Base-by-base conservation (phyloP, 23 tunicate genomes). In the Styela plicata region DNA sequence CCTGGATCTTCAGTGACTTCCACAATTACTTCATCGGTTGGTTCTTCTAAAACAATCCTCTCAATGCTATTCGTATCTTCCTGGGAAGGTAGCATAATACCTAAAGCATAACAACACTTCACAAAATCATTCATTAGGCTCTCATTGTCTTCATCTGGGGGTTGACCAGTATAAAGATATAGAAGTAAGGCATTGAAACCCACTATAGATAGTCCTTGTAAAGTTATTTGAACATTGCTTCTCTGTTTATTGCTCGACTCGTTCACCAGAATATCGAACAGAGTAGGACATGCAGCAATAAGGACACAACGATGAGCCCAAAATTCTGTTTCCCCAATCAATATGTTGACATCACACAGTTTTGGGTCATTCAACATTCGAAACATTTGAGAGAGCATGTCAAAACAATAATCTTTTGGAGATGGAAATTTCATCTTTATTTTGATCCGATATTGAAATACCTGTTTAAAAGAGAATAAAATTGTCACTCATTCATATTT, bases 281-380 rank as follows among this genome's bases (percentile, higher is more conserved):
- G 85, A 63, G 81, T 83, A 2, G 97, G 97, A 52, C 90, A 86
- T 29, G 97, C 82, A 29, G 97, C 97, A 21, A 87, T 90, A n/a
- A 91, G 34, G 1, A 91, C 78, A 74, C 97, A 91, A 36, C 79
- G 36, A 63, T 91, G 97, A 10, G 82, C 78, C 63, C 78, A 66
- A 73, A 91, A 91, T 5, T 57, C 79, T 64, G 82, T 80, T 33
- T 86, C 87, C 33, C 82, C 74, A 17, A 91, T 30, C 20, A 64
- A 34, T 36, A 86, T 77, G 34, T 70, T 63, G 13, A 86, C 29
- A 73, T 91, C 97, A 71, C 97, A 91, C 63, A 75, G 85, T 24
- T 21, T 29, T 22, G 71, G 71, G 16, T 66, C 71, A 28, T 28
- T 66, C 71, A 66, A 26, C 31, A 28, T 66, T 26, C 31, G 10